phyloP scores from a whole-genome alignment of 2,113 vertebrate species.

The Alces alces region DNA sequence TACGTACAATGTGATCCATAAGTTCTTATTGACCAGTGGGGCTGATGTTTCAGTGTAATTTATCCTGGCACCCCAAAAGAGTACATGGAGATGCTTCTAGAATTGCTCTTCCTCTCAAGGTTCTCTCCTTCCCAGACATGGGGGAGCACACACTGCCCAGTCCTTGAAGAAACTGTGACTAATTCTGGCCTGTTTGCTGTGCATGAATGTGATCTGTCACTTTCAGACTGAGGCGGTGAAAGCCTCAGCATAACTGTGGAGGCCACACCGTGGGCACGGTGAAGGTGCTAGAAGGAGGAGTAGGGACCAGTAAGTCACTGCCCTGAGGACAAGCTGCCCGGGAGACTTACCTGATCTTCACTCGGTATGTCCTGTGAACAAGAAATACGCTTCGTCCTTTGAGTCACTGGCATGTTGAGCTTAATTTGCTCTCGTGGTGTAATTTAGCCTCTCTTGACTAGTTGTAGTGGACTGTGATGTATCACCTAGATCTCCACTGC shows the following conservation, averaged over 20 bases:
- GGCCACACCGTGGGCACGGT: neutral
- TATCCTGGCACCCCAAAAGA: neutral
- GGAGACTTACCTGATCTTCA: neutral
- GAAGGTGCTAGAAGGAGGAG: neutral
- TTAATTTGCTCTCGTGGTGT: neutral
- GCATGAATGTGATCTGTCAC: neutral
- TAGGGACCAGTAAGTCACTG: too few relatives aligned
- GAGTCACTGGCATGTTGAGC: neutral
- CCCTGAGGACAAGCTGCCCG: neutral
- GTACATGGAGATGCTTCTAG: neutral
- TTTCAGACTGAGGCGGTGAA: neutral
- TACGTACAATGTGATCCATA: neutral
- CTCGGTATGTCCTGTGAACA: neutral
- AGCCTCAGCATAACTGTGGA: neutral
- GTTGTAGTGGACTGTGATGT: neutral
- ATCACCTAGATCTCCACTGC: neutral
- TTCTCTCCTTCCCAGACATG: neutral
- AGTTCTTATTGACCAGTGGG: neutral
- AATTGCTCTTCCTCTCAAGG: neutral
- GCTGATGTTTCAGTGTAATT: neutral
- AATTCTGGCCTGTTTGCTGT: neutral
- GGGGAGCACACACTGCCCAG: neutral
- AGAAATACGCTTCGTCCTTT: neutral
- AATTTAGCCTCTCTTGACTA: neutral
- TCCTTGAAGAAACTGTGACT: neutral